Evolutionary conservation across 2,113 vertebrate species (phyloP), one percentile per base, ranked within the genome.

Genomic region (Castor canadensis): DNA sequence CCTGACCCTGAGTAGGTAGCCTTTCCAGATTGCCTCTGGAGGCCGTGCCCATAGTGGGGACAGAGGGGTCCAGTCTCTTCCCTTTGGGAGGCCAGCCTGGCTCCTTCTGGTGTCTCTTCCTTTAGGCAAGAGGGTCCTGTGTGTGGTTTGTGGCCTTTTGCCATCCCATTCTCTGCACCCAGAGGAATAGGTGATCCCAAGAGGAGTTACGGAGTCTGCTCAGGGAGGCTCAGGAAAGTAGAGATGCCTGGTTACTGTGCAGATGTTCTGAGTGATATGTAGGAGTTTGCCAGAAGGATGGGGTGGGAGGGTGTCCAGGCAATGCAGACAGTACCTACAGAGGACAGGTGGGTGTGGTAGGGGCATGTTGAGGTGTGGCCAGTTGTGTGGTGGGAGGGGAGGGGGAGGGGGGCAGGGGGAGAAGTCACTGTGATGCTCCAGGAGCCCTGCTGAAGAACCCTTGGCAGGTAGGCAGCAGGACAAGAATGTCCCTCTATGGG

Each of bases 281-380:
- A 22, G 40, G 62, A 19, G 8, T 28, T 12, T 38, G 58, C 62
- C 6, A 24, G 32, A 38, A 9, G 12, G 47, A 9, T 38, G n/a
- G 19, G 28, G 7, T 26, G 6, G 60, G 22, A 62, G 66, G 66
- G 66, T 17, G 11, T 16, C 66, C 30, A 12, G 32, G 56, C 16
- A 24, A 12, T 54, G 19, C 13, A 49, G 35, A n/a, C 19, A 15
- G 9, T 49, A 8, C 35, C 20, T 28, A 6, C 35, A 24, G 43
- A 30, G 6, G 19, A 3, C 3, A 4, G 12, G 58, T 3, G 11
- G 9, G 38, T 9, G 45, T 2, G 47, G 4, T 11, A 24, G 11
- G 64, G 30, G 47, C 35, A 11, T 45, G 47, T 49, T 24, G 62
- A 69, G 13, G 54, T 26, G 24, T 26, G 45, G 9, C 26, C 35